Evolutionary conservation across 2,113 vertebrate genomes (phyloP).

Genomic region (Zeus faber): DNA sequence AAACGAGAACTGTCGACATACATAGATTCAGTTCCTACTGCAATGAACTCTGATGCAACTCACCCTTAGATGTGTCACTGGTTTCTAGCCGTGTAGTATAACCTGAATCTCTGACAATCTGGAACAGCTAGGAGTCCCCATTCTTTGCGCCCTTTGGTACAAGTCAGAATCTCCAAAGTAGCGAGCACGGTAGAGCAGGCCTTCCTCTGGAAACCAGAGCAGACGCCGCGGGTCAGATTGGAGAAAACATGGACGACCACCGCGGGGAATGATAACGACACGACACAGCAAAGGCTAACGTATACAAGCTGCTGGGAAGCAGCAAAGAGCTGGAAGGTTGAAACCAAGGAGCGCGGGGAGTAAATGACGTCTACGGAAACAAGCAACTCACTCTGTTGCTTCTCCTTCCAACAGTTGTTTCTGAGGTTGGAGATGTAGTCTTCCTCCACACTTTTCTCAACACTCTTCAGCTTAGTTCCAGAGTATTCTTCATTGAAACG

Average conservation of each 20-base stretch:
- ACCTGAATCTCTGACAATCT: slow-evolving; percentile 94
- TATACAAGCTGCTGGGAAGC: no score
- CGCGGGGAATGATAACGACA: background rate
- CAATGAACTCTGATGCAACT: slow-evolving; percentile 5
- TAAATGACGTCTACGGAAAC: background rate
- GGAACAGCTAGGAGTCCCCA: slow-evolving; percentile 95
- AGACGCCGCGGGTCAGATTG: background rate
- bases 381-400: slow-evolving; percentile 89
- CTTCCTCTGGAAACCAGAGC: slow-evolving; percentile 84
- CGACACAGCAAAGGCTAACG: no score
- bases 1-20: no score
- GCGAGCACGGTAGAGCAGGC: slow-evolving; percentile 93
- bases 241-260: background rate
- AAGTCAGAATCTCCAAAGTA: slow-evolving; percentile 93
- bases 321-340: no score
- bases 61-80: slow-evolving; percentile 40
- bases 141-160: slow-evolving; percentile 93
- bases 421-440: slow-evolving; percentile 95
- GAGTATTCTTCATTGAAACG: slow-evolving; percentile 93
- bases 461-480: slow-evolving; percentile 83
- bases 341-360: no score
- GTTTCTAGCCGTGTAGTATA: slow-evolving; percentile 82
- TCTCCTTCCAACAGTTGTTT: slow-evolving; percentile 99
- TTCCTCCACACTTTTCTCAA: slow-evolving; percentile 95
- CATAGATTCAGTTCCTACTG: no score